Conservation (phyloP, 1,140 invertebrate species). For the Drosophila persimilis region DNA sequence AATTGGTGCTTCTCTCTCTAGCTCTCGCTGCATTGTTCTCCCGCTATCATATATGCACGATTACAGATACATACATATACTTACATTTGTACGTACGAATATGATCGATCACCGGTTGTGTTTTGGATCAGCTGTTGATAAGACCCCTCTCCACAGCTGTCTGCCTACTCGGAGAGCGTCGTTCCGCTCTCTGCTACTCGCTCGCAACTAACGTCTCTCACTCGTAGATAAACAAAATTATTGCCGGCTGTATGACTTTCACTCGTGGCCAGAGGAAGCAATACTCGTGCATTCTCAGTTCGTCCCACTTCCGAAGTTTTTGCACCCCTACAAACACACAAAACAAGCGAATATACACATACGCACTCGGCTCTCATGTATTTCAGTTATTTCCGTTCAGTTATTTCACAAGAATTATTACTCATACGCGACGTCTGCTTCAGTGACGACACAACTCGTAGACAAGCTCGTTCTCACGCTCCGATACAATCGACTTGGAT, state of each 20-base stretch:
- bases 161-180: no score
- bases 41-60: no score
- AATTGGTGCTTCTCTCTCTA: no score
- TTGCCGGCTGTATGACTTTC: slow-evolving; percentile 49
- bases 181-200: slow-evolving; percentile 8
- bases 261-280: slow-evolving; percentile 8
- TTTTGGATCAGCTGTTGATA: no score
- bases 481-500: slow-evolving; percentile 6
- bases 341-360: not conserved
- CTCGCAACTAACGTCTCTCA: not conserved
- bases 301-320: slow-evolving; percentile 31
- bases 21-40: no score
- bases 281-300: no score
- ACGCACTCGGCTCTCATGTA: slow-evolving; percentile 33
- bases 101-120: no score
- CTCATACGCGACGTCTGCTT: slow-evolving; percentile 65
- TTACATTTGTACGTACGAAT: no score
- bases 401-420: slow-evolving; percentile 80
- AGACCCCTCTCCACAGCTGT: no score
- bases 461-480: slow-evolving; percentile 35
- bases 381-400: slow-evolving; percentile 80
- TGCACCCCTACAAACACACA: slow-evolving; percentile 14
- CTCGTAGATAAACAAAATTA: slow-evolving; percentile 48
- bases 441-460: slow-evolving; percentile 23
- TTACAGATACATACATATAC: no score